Evolutionary conservation across 2,797 vertebrate species (phyloP).

Genomic region (Urophycis tenuis): DNA sequence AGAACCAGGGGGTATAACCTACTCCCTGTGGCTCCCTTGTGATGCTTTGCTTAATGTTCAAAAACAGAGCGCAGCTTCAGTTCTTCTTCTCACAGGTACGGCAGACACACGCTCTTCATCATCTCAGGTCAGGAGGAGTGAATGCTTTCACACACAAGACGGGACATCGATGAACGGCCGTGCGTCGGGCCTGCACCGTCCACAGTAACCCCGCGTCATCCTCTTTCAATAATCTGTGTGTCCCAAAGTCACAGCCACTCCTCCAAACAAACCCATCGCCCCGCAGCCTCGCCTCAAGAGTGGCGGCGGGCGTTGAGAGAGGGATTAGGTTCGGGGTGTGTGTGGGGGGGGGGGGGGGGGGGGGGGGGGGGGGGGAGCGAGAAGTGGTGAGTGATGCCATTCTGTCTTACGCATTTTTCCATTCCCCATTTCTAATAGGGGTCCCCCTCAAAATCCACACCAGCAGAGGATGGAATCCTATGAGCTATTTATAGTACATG

Average conservation of each 20-base stretch:
- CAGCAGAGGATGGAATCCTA: background rate
- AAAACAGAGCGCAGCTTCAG: background rate
- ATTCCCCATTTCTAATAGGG: background rate
- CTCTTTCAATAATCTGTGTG: background rate
- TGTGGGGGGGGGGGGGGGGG: background rate
- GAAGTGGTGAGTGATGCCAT: background rate
- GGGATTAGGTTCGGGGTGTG: background rate
- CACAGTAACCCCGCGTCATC: background rate
- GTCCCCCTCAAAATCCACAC: background rate
- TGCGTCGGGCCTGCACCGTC: background rate
- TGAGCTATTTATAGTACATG: background rate
- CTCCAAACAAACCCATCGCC: background rate
- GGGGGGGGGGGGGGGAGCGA: background rate
- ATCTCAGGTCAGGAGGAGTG: background rate
- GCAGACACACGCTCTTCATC: background rate
- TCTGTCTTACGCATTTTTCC: background rate
- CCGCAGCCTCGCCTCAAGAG: background rate
- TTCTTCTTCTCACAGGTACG: background rate
- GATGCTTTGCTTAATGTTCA: background rate
- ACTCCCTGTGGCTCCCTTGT: background rate
- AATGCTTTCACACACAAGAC: background rate
- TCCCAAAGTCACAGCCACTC: background rate
- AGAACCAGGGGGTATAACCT: too few relatives aligned
- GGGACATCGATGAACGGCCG: background rate
- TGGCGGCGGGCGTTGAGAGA: background rate